phyloP scores from a whole-genome alignment of 2,113 vertebrate genomes.

The Rhinopomastus cyanomelas region DNA sequence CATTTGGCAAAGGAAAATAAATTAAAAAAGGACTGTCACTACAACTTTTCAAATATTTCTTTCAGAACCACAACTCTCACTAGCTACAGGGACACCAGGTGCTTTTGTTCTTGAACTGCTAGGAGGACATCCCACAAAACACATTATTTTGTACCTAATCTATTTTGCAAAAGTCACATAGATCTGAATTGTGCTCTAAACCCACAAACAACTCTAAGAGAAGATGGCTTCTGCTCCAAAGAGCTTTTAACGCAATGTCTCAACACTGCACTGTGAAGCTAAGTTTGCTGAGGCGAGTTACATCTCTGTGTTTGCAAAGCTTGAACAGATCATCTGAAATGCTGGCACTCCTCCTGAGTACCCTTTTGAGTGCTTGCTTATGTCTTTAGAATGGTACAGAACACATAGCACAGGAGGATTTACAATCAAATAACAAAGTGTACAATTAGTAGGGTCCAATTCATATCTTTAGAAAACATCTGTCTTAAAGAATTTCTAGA shows the following conservation, averaged over 20 bases:
- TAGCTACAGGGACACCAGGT: background rate
- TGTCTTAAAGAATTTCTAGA: background rate
- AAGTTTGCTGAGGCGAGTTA: background rate
- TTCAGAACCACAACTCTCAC: background rate
- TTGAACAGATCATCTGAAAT: background rate
- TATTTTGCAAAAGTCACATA: background rate
- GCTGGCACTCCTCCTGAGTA: background rate
- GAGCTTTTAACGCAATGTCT: background rate
- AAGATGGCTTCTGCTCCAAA: background rate
- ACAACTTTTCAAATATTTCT: background rate
- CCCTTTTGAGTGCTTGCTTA: background rate
- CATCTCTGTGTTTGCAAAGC: background rate
- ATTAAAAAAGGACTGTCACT: background rate
- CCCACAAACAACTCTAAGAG: background rate
- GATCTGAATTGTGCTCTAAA: background rate
- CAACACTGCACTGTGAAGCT: background rate
- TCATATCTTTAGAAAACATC: background rate
- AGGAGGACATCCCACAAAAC: background rate
- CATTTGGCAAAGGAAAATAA: background rate
- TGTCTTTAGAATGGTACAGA: background rate
- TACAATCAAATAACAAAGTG: background rate
- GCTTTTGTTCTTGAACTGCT: background rate
- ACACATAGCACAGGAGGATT: background rate
- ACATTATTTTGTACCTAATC: background rate
- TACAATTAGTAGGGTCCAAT: background rate